phyloP scores from a whole-genome alignment of 2,888 invertebrate species.

The Drosophila barbarae region DNA sequence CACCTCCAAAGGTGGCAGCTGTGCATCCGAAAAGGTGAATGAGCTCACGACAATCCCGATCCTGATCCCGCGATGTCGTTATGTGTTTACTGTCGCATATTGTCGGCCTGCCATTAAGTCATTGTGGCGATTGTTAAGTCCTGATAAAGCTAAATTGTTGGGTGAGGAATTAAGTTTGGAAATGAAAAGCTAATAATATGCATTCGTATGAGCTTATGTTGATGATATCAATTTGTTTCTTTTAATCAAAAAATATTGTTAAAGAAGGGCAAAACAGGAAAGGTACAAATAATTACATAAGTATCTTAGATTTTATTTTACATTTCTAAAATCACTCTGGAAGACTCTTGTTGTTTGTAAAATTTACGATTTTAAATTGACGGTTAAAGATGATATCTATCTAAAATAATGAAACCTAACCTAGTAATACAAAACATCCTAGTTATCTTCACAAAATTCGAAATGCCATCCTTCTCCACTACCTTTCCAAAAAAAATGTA shows the following conservation, averaged over 20 bases:
- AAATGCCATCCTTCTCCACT: too few relatives aligned
- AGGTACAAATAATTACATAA: too few relatives aligned
- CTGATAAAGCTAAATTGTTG: slow-evolving; percentile 16
- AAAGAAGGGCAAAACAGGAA: background rate
- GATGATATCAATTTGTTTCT: background rate
- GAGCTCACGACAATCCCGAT: slow-evolving; percentile 22
- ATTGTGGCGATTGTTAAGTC: slow-evolving; percentile 25
- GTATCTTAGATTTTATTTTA: background rate
- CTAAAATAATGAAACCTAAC: too few relatives aligned
- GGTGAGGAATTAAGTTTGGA: background rate
- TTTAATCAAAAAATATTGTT: background rate
- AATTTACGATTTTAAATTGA: too few relatives aligned
- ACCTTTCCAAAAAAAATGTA: too few relatives aligned
- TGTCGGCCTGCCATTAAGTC: slow-evolving; percentile 24
- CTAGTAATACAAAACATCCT: too few relatives aligned
- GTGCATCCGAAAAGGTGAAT: slow-evolving; percentile 39
- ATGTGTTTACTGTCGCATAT: slow-evolving; percentile 36
- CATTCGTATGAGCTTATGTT: background rate
- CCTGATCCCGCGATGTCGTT: slow-evolving; percentile 21
- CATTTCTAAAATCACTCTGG: background rate
- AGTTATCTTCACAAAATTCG: too few relatives aligned
- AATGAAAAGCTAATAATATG: background rate
- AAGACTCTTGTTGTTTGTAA: too few relatives aligned
- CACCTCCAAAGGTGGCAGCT: slow-evolving; percentile 34
- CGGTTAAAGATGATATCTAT: too few relatives aligned